Base-by-base conservation (phyloP, 2,113 vertebrate genomes). In the Cisticola juncidis region DNA sequence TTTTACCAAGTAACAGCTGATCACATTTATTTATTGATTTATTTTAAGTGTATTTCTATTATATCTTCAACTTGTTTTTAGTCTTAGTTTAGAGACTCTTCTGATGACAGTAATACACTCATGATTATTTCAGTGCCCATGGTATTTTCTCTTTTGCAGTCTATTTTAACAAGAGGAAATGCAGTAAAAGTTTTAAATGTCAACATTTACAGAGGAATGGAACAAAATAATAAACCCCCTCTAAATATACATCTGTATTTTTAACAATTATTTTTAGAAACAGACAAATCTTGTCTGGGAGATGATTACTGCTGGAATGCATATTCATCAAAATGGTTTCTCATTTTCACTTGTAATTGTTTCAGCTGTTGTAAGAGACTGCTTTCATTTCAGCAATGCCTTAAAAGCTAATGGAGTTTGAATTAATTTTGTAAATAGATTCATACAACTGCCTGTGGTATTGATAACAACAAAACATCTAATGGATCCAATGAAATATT, bases 401-500 rank as follows among this genome's bases (percentile, higher is more conserved):
- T 80, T 74, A 81, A 91, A 90, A 95, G 42, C 77, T 78, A 83
- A 92, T 74, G 83, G 72, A 56, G 66, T 78, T 92, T 74, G 9
- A 85, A 92, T 89, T 83, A 0, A 33, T 80, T 85, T 81, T 92
- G 82, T 9, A 23, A 54, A 70, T 35, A 76, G 50, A 85, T 85
- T 94, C 38, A 12, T 84, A 74, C 45, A 87, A 29, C 60, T 89
- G 73, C 61, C 81, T 69, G 21, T 74, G 58, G 18, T 87, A 84
- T 45, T 82, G 78, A 29, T 68, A 71, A 65, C 44, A 71, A 53
- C 42, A 90, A 80, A 90, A 71, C 45, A 88, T 36, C 89, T 87
- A 85, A 91, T 72, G 53, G 61, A 81, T 85, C 57, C 79, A 81
- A 78, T 85, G 22, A 92, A 94, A 72, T 92, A 68, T 61, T 95